These are phyloP conservation scores for Tenthredo distinguenda DNA, from an alignment of 2,888 invertebrate species.

Conservation along the genomic window DNA sequence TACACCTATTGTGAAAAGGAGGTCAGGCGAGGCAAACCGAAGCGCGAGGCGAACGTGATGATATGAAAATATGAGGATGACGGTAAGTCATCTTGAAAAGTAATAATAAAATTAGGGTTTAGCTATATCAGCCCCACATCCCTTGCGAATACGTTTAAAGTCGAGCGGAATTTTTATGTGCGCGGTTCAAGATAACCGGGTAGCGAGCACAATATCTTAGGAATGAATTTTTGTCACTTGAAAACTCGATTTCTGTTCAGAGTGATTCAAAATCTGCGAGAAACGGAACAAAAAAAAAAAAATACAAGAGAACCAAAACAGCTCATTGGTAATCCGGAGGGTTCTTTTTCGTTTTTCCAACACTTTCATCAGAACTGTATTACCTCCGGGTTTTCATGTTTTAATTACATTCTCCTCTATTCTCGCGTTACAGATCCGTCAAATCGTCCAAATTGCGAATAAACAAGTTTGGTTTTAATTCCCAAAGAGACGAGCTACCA, in stretches of 20 bases:
- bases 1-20: conserved; percentile 37
- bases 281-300: background rate
- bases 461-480: conserved; percentile 45
- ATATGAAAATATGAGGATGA: conserved; percentile 49
- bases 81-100: conserved; percentile 27
- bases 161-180: background rate
- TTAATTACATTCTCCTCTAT: conserved; percentile 38
- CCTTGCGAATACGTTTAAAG: background rate
- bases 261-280: background rate
- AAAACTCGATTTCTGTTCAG: background rate
- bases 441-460: conserved; percentile 43
- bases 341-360: background rate
- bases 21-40: conserved; percentile 26
- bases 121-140: background rate
- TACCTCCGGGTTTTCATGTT: conserved; percentile 25
- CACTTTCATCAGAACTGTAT: conserved; percentile 10
- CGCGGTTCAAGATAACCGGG: background rate
- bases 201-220: background rate
- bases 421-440: conserved; percentile 45
- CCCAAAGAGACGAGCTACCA: conserved; percentile 42
- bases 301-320: background rate
- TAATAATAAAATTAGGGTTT: conserved; percentile 38
- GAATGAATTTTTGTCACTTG: background rate
- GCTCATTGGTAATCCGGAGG: background rate
- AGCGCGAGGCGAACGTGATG: conserved; percentile 33